Percentiles rank a stretch among this genome's conserved stretches.
phyloP scores from a whole-genome alignment of 2,888 invertebrate species.

The Arrhopalites spinosus region DNA sequence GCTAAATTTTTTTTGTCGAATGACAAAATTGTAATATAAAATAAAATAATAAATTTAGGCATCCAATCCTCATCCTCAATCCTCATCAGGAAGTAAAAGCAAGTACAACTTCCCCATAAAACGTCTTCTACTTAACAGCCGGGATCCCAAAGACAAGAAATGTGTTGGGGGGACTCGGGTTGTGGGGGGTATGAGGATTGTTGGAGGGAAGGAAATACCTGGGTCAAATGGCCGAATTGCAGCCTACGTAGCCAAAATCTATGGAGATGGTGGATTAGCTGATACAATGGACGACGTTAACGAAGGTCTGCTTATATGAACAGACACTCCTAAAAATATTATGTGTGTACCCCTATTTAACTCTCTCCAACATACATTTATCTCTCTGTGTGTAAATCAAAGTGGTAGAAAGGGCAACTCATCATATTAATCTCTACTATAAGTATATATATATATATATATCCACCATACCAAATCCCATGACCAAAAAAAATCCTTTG shows the following conservation, averaged over 20 bases:
- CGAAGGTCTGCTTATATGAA: conserved; percentile 64
- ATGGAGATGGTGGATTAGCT: conserved; percentile 62
- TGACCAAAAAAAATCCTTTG: no score
- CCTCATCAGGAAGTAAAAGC: neutral
- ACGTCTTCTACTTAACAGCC: conserved; percentile 64
- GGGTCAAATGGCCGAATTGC: conserved; percentile 63
- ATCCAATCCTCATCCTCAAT: no score
- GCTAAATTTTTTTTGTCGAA: no score
- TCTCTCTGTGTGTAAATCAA: no score
- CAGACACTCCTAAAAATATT: no score
- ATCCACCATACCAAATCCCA: no score
- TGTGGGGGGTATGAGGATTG: conserved; percentile 64
- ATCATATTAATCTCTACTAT: neutral
- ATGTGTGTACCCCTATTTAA: neutral
- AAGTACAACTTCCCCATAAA: conserved; percentile 63
- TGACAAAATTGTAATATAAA: no score
- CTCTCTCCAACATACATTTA: neutral
- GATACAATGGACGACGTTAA: conserved; percentile 66
- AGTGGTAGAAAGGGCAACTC: no score
- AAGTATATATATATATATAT: neutral
- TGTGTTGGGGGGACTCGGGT: conserved; percentile 62
- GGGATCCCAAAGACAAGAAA: conserved; percentile 64
- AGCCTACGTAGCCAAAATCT: conserved; percentile 66
- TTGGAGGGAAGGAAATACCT: conserved; percentile 65
- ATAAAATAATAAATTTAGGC: no score